phyloP scores from a whole-genome alignment of 1,140 invertebrate species.

The Temnothorax nylanderi region DNA sequence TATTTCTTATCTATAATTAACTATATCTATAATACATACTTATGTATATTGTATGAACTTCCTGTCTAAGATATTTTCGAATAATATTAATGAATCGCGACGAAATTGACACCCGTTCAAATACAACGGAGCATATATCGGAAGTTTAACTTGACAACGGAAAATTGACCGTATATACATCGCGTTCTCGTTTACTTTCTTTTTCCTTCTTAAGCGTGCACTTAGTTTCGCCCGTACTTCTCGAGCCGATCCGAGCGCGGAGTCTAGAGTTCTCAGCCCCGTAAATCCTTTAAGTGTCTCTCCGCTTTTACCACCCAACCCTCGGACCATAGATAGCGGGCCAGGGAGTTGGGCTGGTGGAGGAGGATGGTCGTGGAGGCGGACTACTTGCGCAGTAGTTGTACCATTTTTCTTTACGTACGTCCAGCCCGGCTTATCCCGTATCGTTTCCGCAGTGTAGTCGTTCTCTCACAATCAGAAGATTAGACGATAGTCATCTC shows the following conservation, averaged over 20 bases:
- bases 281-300: constrained; percentile 83
- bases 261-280: constrained; percentile 80
- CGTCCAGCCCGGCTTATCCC: constrained; percentile 57
- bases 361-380: constrained; percentile 54
- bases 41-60: not conserved
- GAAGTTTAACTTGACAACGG: constrained; percentile 52
- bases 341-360: constrained; percentile 26
- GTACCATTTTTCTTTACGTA: constrained; percentile 78
- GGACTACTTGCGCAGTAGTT: constrained; percentile 67
- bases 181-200: constrained; percentile 8
- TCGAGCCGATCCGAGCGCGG: constrained; percentile 73
- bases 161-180: constrained; percentile 36
- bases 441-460: constrained; percentile 55
- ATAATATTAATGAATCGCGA: not conserved
- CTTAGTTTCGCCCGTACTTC: constrained; percentile 69
- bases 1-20: constrained; percentile 16
- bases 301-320: constrained; percentile 72
- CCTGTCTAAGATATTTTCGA: not conserved
- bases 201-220: constrained; percentile 57
- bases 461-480: constrained; percentile 76
- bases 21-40: not conserved
- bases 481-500: constrained; percentile 79
- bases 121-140: constrained; percentile 46
- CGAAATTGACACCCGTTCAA: not conserved
- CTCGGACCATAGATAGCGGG: constrained; percentile 69